Base-by-base conservation (phyloP, 2,797 vertebrate species). In the Caiman crocodilus region DNA sequence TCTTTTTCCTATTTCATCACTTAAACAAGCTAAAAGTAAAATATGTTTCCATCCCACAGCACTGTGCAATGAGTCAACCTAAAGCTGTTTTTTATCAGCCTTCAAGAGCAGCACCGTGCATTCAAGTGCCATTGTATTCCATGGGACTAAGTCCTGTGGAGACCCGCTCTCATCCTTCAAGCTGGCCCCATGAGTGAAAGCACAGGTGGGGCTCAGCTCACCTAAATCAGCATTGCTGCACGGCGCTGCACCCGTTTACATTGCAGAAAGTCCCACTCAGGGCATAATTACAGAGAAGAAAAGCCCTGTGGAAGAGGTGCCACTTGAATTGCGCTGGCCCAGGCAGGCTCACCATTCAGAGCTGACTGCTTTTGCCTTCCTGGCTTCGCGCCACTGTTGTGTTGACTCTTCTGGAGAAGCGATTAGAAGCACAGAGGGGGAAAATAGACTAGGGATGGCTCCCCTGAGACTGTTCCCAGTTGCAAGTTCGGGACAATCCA, bases 331-430 rank as follows among this genome's bases (percentile, higher is more conserved):
- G 86, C 65, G 1, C 80, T 82, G 89, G 50, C 80, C 82, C 3
- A 20, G 86, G 83, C 94, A 42, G 42, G 42, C 67, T 86, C 88
- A 65, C 86, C 82, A 25, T 74, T 88, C 82, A 23, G 23, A 57
- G 88, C 86, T 25, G 56, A 89, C 1, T 11, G 89, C 84, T 35
- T 93, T 88, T 88, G 85, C 93, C 81, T 82, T 76, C 81, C 92
- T 96, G 95, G 95, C 94, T 1, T 15, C 0, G 61, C 89, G 96
- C 96, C 94, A 94, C 92, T 90, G 92, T 95, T 97, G 96, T 97
- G 90, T 87, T 96, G 14, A 7, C 0, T 0, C 76, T 83, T 91
- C 93, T 93, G 95, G 93, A 91, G 83, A 94, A 95, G 82, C 61
- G 87, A 93, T 96, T 92, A 94, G 91, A 91, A 93, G 91, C 76